Evolutionary conservation across 2,113 vertebrate genomes (phyloP).

Genomic region (Apodemus sylvaticus): DNA sequence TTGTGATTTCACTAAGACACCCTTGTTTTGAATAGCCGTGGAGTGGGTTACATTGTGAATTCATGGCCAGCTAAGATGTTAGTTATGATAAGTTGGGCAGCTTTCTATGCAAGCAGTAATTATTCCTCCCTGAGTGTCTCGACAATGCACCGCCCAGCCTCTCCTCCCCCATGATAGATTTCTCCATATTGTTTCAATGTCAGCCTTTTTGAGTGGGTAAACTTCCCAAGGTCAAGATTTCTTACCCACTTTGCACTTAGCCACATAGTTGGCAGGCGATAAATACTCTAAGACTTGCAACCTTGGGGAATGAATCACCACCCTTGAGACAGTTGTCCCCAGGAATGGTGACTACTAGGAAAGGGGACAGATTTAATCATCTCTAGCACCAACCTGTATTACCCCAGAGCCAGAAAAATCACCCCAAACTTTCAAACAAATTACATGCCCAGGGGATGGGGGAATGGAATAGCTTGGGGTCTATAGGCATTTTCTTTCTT

Average conservation of each 20-base stretch:
- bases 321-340: background rate
- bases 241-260: background rate
- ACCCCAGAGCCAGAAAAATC: background rate
- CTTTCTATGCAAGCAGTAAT: background rate
- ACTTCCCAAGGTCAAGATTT: background rate
- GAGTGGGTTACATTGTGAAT: background rate
- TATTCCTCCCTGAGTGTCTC: background rate
- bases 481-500: background rate
- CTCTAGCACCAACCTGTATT: fast-evolving
- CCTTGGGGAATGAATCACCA: background rate
- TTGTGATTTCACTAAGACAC: background rate
- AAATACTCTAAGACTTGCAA: background rate
- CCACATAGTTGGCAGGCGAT: background rate
- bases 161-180: background rate
- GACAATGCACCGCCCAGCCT: background rate
- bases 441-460: background rate
- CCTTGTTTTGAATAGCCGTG: background rate
- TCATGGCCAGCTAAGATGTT: background rate
- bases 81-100: background rate
- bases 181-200: background rate
- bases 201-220: background rate
- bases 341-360: background rate
- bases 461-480: background rate
- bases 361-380: too few species aligned
- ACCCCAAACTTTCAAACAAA: too few species aligned